Evolutionary conservation across 92 coral and sea anemone genomes (phyloP).

Genomic region (Siderastrea radians): DNA sequence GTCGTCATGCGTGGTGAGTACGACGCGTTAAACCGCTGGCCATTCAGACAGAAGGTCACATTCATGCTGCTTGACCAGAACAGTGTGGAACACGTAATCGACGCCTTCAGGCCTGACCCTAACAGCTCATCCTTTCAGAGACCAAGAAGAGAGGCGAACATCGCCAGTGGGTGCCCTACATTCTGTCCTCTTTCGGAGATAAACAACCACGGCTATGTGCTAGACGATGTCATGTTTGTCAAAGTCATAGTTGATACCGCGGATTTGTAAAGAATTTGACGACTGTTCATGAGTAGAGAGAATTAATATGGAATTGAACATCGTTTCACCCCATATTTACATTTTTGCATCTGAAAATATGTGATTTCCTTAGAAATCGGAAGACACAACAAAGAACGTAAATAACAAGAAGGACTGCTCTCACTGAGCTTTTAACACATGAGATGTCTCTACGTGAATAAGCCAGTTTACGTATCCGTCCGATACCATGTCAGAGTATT

Average conservation of each 20-base stretch:
- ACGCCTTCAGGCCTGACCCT: constrained; percentile 89
- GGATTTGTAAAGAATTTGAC: constrained; percentile 20
- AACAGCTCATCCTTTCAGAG: constrained; percentile 86
- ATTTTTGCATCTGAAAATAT: too few species aligned
- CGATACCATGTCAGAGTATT: too few species aligned
- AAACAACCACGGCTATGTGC: constrained; percentile 75
- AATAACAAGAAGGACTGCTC: too few species aligned
- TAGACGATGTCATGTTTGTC: constrained; percentile 81
- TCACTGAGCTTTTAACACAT: too few species aligned
- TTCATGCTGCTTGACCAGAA: constrained; percentile 86
- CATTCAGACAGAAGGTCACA: constrained; percentile 89
- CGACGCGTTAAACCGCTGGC: constrained; percentile 90
- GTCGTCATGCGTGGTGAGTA: constrained; percentile 81
- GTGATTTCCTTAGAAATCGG: too few species aligned
- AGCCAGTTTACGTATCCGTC: too few species aligned
- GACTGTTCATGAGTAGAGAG: background rate
- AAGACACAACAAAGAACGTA: background rate
- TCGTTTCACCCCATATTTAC: too few species aligned
- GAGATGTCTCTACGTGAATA: too few species aligned
- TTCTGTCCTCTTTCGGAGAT: constrained; percentile 82
- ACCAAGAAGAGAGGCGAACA: constrained; percentile 80
- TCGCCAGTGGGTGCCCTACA: constrained; percentile 88
- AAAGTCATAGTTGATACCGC: constrained; percentile 81
- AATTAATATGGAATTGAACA: background rate
- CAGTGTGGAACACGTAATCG: constrained; percentile 84